phyloP scores from a whole-genome alignment of 2,888 invertebrate genomes.

The Agriotes lineatus region DNA sequence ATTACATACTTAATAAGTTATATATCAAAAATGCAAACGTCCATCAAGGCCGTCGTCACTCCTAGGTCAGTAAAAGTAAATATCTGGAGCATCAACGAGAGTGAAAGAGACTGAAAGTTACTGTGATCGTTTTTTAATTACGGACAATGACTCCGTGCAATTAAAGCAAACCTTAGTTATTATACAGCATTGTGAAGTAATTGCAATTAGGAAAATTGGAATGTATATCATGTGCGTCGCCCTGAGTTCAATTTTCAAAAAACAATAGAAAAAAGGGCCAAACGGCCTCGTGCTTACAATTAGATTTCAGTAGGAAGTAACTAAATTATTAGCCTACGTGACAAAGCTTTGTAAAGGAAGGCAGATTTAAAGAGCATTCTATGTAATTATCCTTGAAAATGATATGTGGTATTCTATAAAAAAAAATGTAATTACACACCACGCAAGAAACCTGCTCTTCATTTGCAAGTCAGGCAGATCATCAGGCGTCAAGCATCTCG shows the following conservation, averaged over 20 bases:
- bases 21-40: constrained; percentile 9
- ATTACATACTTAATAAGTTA: background rate
- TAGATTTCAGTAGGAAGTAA: too few species aligned
- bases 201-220: too few species aligned
- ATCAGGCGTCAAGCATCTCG: constrained; percentile 12
- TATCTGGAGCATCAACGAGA: constrained; percentile 25
- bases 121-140: constrained; percentile 2
- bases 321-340: background rate
- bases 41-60: constrained; percentile 24
- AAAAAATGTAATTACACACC: constrained; percentile 17
- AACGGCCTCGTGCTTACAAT: too few species aligned
- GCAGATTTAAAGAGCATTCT: constrained; percentile 21
- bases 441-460: constrained; percentile 17
- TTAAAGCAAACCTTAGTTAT: background rate
- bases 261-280: too few species aligned
- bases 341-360: background rate
- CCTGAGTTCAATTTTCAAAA: too few species aligned
- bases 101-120: constrained; percentile 20
- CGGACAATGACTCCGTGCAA: background rate
- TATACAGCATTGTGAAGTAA: too few species aligned
- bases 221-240: too few species aligned
- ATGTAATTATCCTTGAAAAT: constrained; percentile 36
- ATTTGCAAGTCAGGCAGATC: constrained; percentile 22
- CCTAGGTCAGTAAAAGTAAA: constrained; percentile 32
- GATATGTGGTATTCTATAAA: constrained; percentile 9